Percentiles rank a stretch among this genome's conserved stretches.
Evolutionary conservation across 2,797 vertebrate species (phyloP).

Genomic region (Esox masquinongy): DNA sequence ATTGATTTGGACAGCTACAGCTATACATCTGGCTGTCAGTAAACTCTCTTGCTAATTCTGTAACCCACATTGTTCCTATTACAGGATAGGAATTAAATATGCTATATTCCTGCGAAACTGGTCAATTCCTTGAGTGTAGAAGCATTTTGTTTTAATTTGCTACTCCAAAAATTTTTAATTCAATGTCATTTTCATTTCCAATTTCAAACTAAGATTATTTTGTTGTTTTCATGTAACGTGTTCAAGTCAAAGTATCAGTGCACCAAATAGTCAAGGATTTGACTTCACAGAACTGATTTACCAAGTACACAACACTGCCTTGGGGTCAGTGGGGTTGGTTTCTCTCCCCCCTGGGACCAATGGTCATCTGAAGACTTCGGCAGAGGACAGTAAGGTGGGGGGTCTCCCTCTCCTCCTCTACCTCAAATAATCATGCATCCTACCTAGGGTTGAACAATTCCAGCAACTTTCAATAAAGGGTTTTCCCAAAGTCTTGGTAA

Average conservation of each 20-base stretch:
- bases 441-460: background rate
- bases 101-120: background rate
- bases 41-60: constrained; percentile 11
- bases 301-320: constrained; percentile 38
- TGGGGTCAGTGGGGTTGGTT: background rate
- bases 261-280: constrained; percentile 28
- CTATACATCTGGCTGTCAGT: background rate
- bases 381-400: constrained; percentile 17
- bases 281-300: constrained; percentile 35
- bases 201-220: background rate
- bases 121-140: constrained; percentile 13
- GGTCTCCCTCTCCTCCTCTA: constrained; percentile 17
- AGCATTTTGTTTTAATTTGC: constrained; percentile 12
- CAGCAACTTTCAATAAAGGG: too few species aligned
- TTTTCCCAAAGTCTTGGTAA: too few species aligned
- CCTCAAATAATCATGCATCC: constrained; percentile 54
- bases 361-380: constrained; percentile 22
- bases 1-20: constrained; percentile 39
- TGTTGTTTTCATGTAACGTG: background rate
- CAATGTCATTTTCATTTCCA: constrained; percentile 12
- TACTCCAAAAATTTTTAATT: constrained; percentile 13
- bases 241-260: constrained; percentile 22
- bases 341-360: background rate
- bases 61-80: constrained; percentile 20
- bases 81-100: constrained; percentile 12